Evolutionary conservation across 2,113 vertebrate genomes (phyloP), one percentile per base, ranked within the genome.

Genomic region (Larimichthys polyactis): DNA sequence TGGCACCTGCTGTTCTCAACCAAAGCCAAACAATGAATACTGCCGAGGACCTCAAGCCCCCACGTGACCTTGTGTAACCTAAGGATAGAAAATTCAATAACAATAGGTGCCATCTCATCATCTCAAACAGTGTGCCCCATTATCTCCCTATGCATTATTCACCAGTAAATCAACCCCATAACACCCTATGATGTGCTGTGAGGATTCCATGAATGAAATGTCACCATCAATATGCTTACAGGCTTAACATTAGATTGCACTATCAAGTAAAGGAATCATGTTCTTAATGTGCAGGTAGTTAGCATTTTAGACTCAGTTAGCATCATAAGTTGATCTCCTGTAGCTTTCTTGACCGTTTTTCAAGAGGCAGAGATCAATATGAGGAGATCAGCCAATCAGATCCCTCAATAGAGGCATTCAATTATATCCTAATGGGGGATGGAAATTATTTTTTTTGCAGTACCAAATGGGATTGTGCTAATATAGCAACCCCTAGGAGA

Each of bases 131-230:
- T n/a, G 15, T n/a, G 15, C 24, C 52, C 49, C 44, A 55, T 83
- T 62, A 73, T 81, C 36, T 70, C 24, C 32, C 70, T 12, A 87
- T 87, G 57, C 65, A 91, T 90, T 81, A 85, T 89, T 90, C 68
- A 86, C 77, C 29, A 60, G 66, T 76, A 49, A 87, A 81, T 86
- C 73, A 79, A 29, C 49, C 77, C 60, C 20, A 24, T 78, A 76
- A 80, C 62, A 57, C 10, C 68, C 40, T 9, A 16, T 75, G 46
- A 87, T 81, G 71, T 65, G 32, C 51, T 58, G 51, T 71, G 40
- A 78, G 52, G 51, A 72, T 73, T 64, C n/a, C 44, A 62, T 75
- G 19, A 82, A 85, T 80, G 46, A 87, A 85, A 78, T 85, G 84
- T 87, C 81, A 76, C 65, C 60, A 66, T 81, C 48, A 83, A 60